Evolutionary conservation across 2,113 vertebrate species (phyloP), one percentile per base, ranked within the genome.

Genomic region (Hiodon alosoides): DNA sequence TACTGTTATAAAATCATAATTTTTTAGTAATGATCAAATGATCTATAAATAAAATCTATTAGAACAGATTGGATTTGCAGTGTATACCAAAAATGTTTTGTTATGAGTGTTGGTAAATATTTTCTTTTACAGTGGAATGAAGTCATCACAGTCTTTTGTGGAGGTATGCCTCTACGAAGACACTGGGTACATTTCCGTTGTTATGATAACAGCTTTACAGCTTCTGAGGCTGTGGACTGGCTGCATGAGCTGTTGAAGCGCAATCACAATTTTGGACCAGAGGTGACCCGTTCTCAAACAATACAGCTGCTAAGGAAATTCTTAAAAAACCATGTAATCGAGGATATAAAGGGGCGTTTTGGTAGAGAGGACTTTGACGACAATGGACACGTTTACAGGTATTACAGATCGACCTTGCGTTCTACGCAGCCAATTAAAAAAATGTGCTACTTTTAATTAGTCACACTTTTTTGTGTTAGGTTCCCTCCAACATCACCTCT

Each of bases 341-440:
- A 95, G 81, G 94, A 95, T 72, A 86, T 94, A 77, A 95, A 95
- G 81, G 94, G 94, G 75, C 90, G 88, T 48, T 94, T 91, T 89
- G 93, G 93, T 2, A 93, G 90, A 80, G 94, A 95, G 67, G 93
- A 95, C 76, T 93, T 95, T 79, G 90, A 92, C 78, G 94, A 95
- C 70, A 90, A 90, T 74, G 83, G 88, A 60, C 90, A 83, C 48
- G 82, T 95, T n/a, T 95, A 95, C 80, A 91, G 94, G 94, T 95
- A 84, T 81, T 61, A 10, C 60, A 48, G 7, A 11, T 31, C 13
- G 11, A 58, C 51, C 2, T 71, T 7, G 46, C 13, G 10, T 48
- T 7, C n/a, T 31, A 31, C 31, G 31, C 31, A 31, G 31, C 31
- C 2, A 31, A 31, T 31, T 31, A 1, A 1, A 31, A 31, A 31